Base-by-base conservation (phyloP, 1,140 invertebrate species). In the Trachymyrmex cornetzi region DNA sequence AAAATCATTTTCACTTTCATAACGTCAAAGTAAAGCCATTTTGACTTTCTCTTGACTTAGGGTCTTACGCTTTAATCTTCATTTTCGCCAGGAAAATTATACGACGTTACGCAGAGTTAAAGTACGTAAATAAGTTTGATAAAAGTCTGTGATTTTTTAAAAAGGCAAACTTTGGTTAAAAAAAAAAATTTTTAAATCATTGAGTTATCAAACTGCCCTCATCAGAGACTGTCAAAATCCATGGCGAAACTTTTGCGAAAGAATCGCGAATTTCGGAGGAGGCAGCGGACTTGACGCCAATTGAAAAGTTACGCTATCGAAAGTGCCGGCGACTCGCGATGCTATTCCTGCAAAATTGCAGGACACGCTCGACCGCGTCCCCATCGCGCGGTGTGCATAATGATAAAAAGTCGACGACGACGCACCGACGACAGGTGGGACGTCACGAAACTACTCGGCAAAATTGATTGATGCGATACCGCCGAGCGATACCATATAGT, bases 391-490 rank as follows among this genome's bases (percentile, higher is more conserved):
- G 61, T 72, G 27, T 34, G 38, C 55, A 34, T 61, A 50, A 63
- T 48, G 67, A 82, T 82, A 75, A 74, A 16, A 48, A 61, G 55
- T 27, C 44, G 55, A 74, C 67, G 38, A 27, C n/a, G 48, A 74
- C 19, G 69, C 38, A 34, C 48, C 24, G 55, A n/a, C 69, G 80
- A 84, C 80, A 84, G 80, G 55, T 84, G 80, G 63, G n/a, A 80
- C 55, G 55, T 84, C 69, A 34, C 7, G 22, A 34, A 66, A 50
- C 16, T 44, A 5, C 38, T 27, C 24, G 57, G 11, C 12, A 44
- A 61, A 55, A 75, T 50, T 84, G 80, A 84, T 75, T 75, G n/a
- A 84, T 63, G 38, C 55, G 55, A 75, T 75, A n/a, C 50, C n/a
- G 38, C n/a, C 55, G 24, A 22, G 34, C 12, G 53, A 61, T 82